These are phyloP conservation scores for Nemopilema nomurai DNA, from an alignment of 30 jellyfish, hydroid and myxozoan genomes.

Conservation along the genomic window DNA sequence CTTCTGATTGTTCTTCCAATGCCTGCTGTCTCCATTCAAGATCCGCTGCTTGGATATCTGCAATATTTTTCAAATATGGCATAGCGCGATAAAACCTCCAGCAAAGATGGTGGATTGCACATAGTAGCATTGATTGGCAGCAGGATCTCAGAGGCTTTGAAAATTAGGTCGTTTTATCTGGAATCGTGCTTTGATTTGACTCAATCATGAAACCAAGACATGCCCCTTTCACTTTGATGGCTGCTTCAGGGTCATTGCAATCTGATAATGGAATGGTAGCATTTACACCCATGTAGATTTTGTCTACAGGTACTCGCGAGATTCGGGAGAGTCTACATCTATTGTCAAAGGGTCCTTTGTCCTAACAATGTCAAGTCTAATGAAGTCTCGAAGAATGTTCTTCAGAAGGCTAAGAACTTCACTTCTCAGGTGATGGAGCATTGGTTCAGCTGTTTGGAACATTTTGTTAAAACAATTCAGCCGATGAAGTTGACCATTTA, in stretches of 20 bases:
- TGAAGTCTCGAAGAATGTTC: constrained; percentile 41
- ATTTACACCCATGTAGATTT: constrained; percentile 46
- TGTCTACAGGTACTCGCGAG: constrained; percentile 25
- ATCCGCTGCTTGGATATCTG: constrained; percentile 37
- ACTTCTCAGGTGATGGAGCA: constrained; percentile 37
- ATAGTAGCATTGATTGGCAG: constrained; percentile 26
- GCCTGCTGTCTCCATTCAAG: constrained; percentile 62
- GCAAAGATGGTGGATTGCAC: constrained; percentile 33
- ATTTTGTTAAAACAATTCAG: constrained; percentile 59
- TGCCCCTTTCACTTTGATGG: background rate
- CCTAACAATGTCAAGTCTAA: constrained; percentile 7
- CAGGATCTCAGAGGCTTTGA: constrained; percentile 26
- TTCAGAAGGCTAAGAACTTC: constrained; percentile 37
- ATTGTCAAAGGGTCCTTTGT: constrained; percentile 6
- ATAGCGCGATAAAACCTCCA: background rate
- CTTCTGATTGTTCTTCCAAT: constrained; percentile 10
- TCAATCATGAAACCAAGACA: constrained; percentile 34
- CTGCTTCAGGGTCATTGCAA: constrained; percentile 7
- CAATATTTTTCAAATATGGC: constrained; percentile 17
- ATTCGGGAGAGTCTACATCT: constrained; percentile 12
- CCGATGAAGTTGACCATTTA: constrained; percentile 48
- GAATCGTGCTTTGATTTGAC: constrained; percentile 40
- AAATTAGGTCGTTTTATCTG: constrained; percentile 22
- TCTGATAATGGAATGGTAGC: constrained; percentile 32
- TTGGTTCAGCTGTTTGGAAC: constrained; percentile 55